Evolutionary conservation across 2,888 invertebrate genomes (phyloP).

Genomic region (Eupithecia subfuscata): DNA sequence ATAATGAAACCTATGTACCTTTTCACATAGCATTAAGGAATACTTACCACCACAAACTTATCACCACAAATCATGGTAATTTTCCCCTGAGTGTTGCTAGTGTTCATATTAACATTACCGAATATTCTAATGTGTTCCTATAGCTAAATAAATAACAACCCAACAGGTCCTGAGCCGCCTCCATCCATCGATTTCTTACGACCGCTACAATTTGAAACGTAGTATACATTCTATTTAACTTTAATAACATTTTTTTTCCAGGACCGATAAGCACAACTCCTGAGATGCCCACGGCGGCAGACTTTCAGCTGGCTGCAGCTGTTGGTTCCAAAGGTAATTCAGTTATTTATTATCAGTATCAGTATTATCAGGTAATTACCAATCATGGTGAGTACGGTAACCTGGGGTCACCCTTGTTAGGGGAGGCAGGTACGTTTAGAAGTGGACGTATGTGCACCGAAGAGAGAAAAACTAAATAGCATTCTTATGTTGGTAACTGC

Average conservation of each 20-base stretch:
- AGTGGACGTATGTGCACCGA: too few species aligned
- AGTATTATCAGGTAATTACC: too few species aligned
- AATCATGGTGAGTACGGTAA: too few species aligned
- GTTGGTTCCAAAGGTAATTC: constrained; percentile 75
- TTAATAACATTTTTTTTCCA: constrained; percentile 44
- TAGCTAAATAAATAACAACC: too few species aligned
- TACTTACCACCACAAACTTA: not conserved
- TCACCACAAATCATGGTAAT: not conserved
- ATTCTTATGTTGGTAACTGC: not conserved
- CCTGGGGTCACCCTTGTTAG: not conserved
- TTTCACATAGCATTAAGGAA: not conserved
- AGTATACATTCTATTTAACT: too few species aligned
- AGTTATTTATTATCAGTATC: not conserved
- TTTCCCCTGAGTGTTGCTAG: too few species aligned
- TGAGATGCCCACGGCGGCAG: constrained; percentile 80
- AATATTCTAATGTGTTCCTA: too few species aligned
- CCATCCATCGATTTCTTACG: too few species aligned
- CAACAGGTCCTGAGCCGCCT: too few species aligned
- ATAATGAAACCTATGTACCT: not conserved
- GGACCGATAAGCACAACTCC: constrained; percentile 80
- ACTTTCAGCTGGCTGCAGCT: constrained; percentile 78
- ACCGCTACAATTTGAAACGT: too few species aligned
- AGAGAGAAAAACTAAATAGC: not conserved
- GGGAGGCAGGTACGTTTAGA: not conserved
- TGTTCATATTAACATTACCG: too few species aligned